Conservation (phyloP, 1,140 invertebrate species). For the Tribolium madens region DNA sequence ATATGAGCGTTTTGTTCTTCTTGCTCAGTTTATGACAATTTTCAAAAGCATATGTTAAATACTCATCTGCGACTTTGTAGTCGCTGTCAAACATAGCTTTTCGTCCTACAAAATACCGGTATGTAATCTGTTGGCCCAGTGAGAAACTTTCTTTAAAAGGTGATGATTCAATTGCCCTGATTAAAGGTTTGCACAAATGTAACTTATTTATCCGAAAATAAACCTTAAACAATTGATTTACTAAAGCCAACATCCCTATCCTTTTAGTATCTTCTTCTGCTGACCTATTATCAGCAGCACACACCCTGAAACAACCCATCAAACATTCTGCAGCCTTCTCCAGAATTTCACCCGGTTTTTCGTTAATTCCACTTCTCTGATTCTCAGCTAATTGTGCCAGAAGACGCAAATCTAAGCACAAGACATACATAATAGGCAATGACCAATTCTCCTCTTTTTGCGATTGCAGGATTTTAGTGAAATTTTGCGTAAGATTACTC, state of each 20-base stretch:
- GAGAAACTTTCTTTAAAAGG: conserved; percentile 90
- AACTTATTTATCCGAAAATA: conserved; percentile 98
- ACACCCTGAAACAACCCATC: conserved; percentile 95
- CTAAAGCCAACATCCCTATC: conserved; percentile 94
- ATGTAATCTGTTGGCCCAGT: conserved; percentile 90
- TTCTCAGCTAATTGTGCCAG: conserved; percentile 85
- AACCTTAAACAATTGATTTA: conserved; percentile 98
- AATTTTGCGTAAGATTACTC: conserved; percentile 79
- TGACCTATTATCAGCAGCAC: conserved; percentile 92
- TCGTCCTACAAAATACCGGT: conserved; percentile 96
- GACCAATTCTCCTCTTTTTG: conserved; percentile 98
- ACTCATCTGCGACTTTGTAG: conserved; percentile 92
- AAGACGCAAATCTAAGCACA: conserved; percentile 86
- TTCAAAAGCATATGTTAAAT: conserved; percentile 92
- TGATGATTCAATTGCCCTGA: conserved; percentile 94
- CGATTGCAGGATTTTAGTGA: conserved; percentile 86
- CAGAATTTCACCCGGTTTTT: conserved; percentile 81
- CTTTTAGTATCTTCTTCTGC: conserved; percentile 92
- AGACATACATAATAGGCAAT: conserved; percentile 88
- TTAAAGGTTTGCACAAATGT: conserved; percentile 96
- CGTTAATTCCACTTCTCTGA: conserved; percentile 65
- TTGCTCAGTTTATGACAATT: conserved; percentile 85
- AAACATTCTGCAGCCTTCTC: conserved; percentile 95
- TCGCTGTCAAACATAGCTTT: conserved; percentile 99
- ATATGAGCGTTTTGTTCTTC: conserved; percentile 93